Evolutionary conservation across 2,888 invertebrate species (phyloP), one percentile per base, ranked within the genome.

Genomic region (Drepanosiphum platanoidis): DNA sequence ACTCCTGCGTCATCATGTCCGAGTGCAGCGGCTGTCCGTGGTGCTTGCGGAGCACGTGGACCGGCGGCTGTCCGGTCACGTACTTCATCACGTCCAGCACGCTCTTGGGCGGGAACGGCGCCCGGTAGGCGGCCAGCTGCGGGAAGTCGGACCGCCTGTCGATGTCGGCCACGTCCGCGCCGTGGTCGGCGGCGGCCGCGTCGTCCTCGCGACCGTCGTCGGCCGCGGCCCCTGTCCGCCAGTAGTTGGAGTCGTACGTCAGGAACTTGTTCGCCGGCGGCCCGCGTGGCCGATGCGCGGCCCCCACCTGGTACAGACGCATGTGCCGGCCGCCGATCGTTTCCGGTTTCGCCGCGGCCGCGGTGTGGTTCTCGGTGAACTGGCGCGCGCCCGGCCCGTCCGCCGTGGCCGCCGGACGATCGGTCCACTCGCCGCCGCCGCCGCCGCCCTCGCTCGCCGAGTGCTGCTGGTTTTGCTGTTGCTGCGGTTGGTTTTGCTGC

Each of bases 51-150:
- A 8, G 61, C 30, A 11, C 9, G 30, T 13, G 13, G 13, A n/a
- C 32, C 34, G 58, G n/a, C 18, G 58, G 34, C 5, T 34, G 0
- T 2, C 68, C 79, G 30, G 83, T 84, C 46, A 84, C 84, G 68
- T 84, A 84, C 30, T 77, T 84, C 84, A 84, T 84, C 15, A 84
- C 75, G 75, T 68, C 52, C 52, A 84, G 4, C 4, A 84, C 64
- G 52, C 84, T 75, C n/a, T 75, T 84, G 1, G 84, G 84, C 8
- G 84, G 68, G 34, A 75, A 84, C n/a, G 84, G 84, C 8, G 84
- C 84, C 30, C 75, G 64, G 30, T 84, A 84, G 5, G 84, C 75
- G 1, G 75, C 30, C 68, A 84, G 39, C 27, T 84, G 84, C 39
- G 84, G 84, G 30, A 84, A 84, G 9, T 84, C 84, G 15, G 84